These are phyloP conservation scores for Tetrao urogallus DNA, from an alignment of 2,113 vertebrate species.

Conservation along the genomic window DNA sequence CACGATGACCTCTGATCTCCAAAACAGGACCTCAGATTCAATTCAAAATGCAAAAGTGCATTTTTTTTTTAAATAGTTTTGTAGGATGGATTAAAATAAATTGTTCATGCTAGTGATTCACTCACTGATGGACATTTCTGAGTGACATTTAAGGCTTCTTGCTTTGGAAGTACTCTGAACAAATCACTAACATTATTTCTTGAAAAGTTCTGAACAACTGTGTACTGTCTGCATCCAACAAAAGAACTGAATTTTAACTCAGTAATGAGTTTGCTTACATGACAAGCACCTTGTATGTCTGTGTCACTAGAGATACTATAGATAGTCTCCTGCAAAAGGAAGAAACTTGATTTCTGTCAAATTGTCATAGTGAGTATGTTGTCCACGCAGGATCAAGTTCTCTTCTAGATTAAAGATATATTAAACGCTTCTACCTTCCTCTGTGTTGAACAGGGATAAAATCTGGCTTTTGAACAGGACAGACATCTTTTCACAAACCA, in stretches of 20 bases:
- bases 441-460: background rate
- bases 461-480: background rate
- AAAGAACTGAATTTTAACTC: background rate
- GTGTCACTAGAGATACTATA: background rate
- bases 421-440: background rate
- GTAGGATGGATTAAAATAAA: background rate
- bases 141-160: background rate
- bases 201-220: background rate
- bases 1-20: background rate
- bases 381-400: background rate
- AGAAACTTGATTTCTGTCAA: background rate
- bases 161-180: background rate
- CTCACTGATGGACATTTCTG: background rate
- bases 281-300: background rate
- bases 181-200: background rate
- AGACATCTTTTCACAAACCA: background rate
- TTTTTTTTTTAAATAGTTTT: background rate
- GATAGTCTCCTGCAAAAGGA: background rate
- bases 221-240: background rate
- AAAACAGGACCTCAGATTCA: background rate
- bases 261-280: background rate
- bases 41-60: background rate
- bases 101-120: background rate
- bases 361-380: background rate
- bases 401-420: background rate